Conservation (phyloP, 2,113 vertebrate species). For the Brienomyrus longianalis region DNA sequence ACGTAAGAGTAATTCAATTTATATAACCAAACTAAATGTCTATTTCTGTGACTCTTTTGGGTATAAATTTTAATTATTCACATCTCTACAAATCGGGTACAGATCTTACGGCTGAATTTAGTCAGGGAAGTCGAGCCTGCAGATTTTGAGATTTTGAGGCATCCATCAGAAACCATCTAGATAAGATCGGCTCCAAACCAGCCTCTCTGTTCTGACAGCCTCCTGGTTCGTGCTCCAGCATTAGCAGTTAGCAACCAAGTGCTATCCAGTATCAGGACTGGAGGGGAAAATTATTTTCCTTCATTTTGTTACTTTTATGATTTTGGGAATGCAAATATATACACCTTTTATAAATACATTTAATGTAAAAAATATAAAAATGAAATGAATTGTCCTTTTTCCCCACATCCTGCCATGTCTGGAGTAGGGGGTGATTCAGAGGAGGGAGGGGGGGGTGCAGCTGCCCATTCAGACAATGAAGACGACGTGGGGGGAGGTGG, state of each 20-base stretch:
- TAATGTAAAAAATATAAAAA: slow-evolving; percentile 12
- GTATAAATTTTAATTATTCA: slow-evolving; percentile 31
- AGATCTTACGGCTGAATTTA: slow-evolving; percentile 1
- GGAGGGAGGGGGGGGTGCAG: not conserved
- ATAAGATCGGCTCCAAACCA: not conserved
- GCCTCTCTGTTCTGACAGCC: not conserved
- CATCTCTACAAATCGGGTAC: slow-evolving; percentile 31
- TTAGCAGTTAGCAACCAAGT: not conserved
- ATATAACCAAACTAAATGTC: slow-evolving; percentile 49
- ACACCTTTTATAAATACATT: not conserved
- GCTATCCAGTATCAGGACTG: not conserved
- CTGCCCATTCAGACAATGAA: not conserved
- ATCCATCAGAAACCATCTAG: not conserved
- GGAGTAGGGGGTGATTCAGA: not conserved
- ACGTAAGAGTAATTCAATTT: slow-evolving; percentile 51
- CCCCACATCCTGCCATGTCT: not conserved
- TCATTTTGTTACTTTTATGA: not conserved
- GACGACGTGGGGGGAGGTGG: not conserved
- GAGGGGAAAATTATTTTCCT: not conserved
- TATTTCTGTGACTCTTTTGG: slow-evolving; percentile 47
- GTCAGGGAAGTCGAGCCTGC: not conserved
- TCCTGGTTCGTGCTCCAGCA: not conserved
- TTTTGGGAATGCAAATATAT: not conserved
- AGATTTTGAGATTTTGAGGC: not conserved
- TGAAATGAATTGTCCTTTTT: not conserved